A percentile compares a stretch with the other conserved stretches of the same genome.
Evolutionary conservation across 2,888 invertebrate species (phyloP).

Genomic region (Seira musarum): DNA sequence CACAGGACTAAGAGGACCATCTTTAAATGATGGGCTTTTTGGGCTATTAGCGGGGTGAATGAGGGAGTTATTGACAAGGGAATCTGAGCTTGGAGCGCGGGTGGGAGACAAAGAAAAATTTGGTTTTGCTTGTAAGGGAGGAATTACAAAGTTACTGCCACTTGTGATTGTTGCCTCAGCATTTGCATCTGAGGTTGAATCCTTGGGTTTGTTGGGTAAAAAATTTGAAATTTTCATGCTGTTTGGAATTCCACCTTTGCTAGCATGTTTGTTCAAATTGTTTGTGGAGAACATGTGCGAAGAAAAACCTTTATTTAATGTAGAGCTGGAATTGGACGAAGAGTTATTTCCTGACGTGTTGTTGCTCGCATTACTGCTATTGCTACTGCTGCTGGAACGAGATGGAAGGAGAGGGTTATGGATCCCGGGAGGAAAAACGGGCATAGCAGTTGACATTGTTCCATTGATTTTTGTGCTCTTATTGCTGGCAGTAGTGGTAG

Average conservation of each 20-base stretch:
- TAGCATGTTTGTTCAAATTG: slow-evolving; percentile 32
- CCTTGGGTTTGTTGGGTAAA: slow-evolving; percentile 62
- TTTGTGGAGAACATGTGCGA: slow-evolving; percentile 46
- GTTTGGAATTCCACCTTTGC: slow-evolving; percentile 66
- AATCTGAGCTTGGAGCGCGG: slow-evolving; percentile 20
- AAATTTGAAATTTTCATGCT: slow-evolving; percentile 70
- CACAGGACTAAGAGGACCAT: slow-evolving; percentile 48
- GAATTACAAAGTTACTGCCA: slow-evolving; percentile 55
- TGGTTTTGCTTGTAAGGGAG: slow-evolving; percentile 54
- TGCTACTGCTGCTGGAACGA: slow-evolving; percentile 41
- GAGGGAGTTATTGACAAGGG: slow-evolving; percentile 17
- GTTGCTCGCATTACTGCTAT: slow-evolving; percentile 37
- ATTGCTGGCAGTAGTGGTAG: neutral
- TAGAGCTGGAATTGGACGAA: slow-evolving; percentile 15
- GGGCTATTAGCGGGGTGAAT: slow-evolving; percentile 30
- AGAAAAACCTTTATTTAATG: slow-evolving; percentile 43
- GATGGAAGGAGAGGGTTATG: slow-evolving; percentile 61
- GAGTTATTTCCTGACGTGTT: slow-evolving; percentile 33
- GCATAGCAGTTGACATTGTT: slow-evolving; percentile 57
- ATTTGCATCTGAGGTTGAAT: slow-evolving; percentile 44
- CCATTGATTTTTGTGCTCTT: slow-evolving; percentile 63
- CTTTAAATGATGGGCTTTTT: slow-evolving; percentile 44
- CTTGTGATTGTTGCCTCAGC: slow-evolving; percentile 68
- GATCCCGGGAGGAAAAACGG: slow-evolving; percentile 62
- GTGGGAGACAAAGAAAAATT: slow-evolving; percentile 58